Base-by-base conservation (phyloP, 1,140 invertebrate genomes). In the Danaus melanippus region DNA sequence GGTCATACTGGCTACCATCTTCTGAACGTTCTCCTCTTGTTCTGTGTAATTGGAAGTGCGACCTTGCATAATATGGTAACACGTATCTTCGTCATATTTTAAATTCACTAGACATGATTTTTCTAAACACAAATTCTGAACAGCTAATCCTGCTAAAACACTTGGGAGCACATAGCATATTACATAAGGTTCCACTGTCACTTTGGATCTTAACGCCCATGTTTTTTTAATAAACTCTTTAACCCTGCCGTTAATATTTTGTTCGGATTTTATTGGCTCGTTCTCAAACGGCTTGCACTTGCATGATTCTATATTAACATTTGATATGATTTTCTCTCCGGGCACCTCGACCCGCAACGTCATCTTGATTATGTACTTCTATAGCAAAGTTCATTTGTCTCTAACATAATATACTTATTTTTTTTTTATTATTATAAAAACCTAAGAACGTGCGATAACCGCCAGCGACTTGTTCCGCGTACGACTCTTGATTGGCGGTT, bases 91-190 rank as follows among this genome's bases (percentile, higher is more conserved):
- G 66, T 87, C 83, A 64, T 90, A 89, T 9, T 81, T 75, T 48
- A 91, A 64, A 71, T 91, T 91, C 10, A 92, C 89, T 44, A 89
- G 77, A 68, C 91, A 92, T 58, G 90, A 88, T 76, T 91, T 91
- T 63, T 91, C 90, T 56, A 91, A 76, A 59, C 88, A 89, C 52
- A 92, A 67, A 78, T 91, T 90, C 67, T 90, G 89, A 9, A 88
- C 88, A 9, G 89, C 89, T 39, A 90, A 63, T 45, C 80, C 84
- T 4, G 88, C 83, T 53, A 90, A 79, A 1, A 90, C 87, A 74
- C 88, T 89, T 8, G 89, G 88, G 40, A 90, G 63, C 8, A 90
- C 67, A 64, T 90, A 90, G 69, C 87, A 89, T 53, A 89, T 73
- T 12, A 90, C 80, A 42, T 90, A 78, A 9, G 90, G 90, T 71